phyloP scores from a whole-genome alignment of 2,888 invertebrate genomes.

The Xylocampa areola region DNA sequence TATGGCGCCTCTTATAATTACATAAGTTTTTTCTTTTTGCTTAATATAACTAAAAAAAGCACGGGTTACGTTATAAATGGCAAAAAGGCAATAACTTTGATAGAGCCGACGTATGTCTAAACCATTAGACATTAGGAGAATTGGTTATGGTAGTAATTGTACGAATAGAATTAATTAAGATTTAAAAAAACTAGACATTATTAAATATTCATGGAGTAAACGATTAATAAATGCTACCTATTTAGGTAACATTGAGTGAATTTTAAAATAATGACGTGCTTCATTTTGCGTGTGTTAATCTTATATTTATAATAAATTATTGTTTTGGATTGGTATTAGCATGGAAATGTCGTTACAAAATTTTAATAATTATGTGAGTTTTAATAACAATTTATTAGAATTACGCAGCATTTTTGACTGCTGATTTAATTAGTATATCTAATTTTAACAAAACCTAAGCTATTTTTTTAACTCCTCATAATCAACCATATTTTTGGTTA shows the following conservation, averaged over 20 bases:
- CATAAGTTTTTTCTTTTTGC: constrained; percentile 70
- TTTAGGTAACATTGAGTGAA: too few relatives aligned
- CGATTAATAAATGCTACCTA: too few relatives aligned
- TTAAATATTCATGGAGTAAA: constrained; percentile 9
- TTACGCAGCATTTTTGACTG: too few relatives aligned
- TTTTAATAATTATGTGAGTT: too few relatives aligned
- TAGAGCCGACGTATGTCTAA: constrained; percentile 58
- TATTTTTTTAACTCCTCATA: constrained; percentile 18
- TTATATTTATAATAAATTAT: too few relatives aligned
- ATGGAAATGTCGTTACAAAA: too few relatives aligned
- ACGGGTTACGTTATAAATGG: constrained; percentile 37
- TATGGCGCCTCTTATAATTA: constrained; percentile 63
- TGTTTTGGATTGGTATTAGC: too few relatives aligned
- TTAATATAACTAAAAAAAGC: constrained; percentile 72
- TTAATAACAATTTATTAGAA: too few relatives aligned
- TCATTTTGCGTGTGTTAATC: too few relatives aligned
- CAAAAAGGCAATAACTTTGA: constrained; percentile 63
- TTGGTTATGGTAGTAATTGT: constrained; percentile 49
- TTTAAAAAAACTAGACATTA: constrained; percentile 20
- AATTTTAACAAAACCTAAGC: constrained; percentile 8
- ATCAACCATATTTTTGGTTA: constrained; percentile 36
- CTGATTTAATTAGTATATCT: too few relatives aligned
- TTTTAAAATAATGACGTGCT: too few relatives aligned
- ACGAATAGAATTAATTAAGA: constrained; percentile 58
- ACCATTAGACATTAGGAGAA: constrained; percentile 47